These are phyloP conservation scores for Ochotona princeps DNA, from an alignment of 2,113 vertebrate species.

Conservation along the genomic window DNA sequence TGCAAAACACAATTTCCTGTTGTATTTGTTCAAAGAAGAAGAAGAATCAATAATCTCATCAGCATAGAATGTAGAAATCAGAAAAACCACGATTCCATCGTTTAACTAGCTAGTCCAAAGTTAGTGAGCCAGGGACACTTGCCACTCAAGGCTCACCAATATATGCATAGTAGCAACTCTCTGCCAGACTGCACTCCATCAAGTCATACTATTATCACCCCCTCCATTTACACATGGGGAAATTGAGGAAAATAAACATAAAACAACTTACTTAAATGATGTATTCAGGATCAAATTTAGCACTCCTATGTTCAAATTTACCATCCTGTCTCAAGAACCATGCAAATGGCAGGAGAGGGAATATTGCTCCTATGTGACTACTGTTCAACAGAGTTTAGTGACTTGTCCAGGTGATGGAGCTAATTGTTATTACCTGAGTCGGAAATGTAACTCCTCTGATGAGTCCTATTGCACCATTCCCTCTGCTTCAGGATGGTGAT, in stretches of 20 bases:
- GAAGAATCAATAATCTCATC: neutral
- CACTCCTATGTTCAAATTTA: too few relatives aligned
- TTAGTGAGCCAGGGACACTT: neutral
- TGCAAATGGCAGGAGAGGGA: neutral
- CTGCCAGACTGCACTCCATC: neutral
- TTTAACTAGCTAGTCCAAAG: neutral
- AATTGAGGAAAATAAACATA: neutral
- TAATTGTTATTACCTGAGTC: neutral
- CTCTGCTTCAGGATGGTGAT: neutral
- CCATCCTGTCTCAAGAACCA: neutral
- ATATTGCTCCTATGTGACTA: neutral
- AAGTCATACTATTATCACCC: neutral
- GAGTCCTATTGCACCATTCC: neutral
- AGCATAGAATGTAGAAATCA: neutral
- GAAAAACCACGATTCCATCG: neutral
- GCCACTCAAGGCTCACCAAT: neutral
- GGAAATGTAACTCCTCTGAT: too few relatives aligned
- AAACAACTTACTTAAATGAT: neutral
- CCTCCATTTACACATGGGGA: neutral
- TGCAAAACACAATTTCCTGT: neutral
- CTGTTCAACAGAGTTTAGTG: neutral
- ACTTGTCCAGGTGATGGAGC: too few relatives aligned
- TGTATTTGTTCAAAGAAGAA: neutral
- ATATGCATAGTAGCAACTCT: neutral
- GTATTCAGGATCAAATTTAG: neutral